Base-by-base conservation (phyloP, 2,113 vertebrate genomes). In the Eidolon helvum region DNA sequence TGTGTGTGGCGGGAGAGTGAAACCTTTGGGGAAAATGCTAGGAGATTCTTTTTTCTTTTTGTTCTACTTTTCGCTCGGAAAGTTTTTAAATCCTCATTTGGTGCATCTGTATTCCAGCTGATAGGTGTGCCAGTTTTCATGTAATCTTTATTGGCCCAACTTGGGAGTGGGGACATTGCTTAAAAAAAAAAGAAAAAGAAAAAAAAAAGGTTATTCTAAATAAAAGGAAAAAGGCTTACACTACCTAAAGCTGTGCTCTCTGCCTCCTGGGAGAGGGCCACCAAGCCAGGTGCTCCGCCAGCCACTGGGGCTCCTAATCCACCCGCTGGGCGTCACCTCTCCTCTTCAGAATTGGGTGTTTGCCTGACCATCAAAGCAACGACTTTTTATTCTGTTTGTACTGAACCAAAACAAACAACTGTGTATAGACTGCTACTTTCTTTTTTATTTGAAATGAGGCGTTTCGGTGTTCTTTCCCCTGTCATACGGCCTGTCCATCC, bases 1-100 rank as follows among this genome's bases (percentile, higher is more conserved):
- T 99, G 98, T 99, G 99, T 99, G 99, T 99, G 99, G 99, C 99
- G 99, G 99, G 99, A 99, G 99, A 99, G 99, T 99, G 99, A 99
- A 99, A 99, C 98, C 99, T 99, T 98, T 98, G 99, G 98, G 99
- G 98, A 99, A 99, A 99, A 99, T 99, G 99, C 99, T 99, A 99
- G 98, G 98, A 99, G 99, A 99, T 98, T 98, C 97, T 97, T 98
- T 98, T 98, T 98, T 98, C 97, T 98, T 98, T 98, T 98, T 98
- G 98, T 98, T 98, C 98, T 98, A 98, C 99, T 99, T 99, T 98
- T 99, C 98, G 98, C 98, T 98, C 92, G 98, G 99, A 99, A 99
- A 99, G 99, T 99, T 99, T 99, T 99, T 98, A 99, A 99, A 98
- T 98, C 98, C 99, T 99, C 98, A 99, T 99, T 98, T 98, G 97